A percentile compares a stretch with the other conserved stretches of the same genome.
Evolutionary conservation across 2,797 vertebrate genomes (phyloP).

Genomic region (Melanotaenia boesemani): DNA sequence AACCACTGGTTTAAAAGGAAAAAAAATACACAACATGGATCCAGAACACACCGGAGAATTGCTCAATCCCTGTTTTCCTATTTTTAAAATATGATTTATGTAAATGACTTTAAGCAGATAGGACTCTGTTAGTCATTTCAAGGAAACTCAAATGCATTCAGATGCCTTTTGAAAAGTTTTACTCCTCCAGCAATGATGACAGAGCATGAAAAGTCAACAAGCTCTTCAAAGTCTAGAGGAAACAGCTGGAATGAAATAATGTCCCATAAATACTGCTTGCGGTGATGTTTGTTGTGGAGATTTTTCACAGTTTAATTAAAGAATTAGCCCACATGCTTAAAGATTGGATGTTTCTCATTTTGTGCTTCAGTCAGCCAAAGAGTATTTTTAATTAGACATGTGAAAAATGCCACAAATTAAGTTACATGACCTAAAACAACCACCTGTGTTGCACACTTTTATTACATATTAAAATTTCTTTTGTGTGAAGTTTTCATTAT

Average conservation of each 20-base stretch:
- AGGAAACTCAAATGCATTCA: not conserved
- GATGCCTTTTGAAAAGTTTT: not conserved
- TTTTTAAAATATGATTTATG: not conserved
- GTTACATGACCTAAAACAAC: not conserved
- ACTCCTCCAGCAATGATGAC: not conserved
- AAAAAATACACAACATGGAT: too few species aligned
- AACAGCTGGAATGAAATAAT: not conserved
- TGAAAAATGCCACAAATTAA: not conserved
- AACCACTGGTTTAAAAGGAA: too few species aligned
- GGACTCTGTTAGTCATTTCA: not conserved
- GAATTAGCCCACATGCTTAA: not conserved
- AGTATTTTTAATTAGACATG: not conserved
- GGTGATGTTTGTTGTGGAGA: not conserved
- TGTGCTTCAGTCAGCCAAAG: too few species aligned
- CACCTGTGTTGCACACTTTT: too few species aligned
- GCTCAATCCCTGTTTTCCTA: not conserved
- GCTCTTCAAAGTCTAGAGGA: conserved; percentile 1
- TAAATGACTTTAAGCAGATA: not conserved
- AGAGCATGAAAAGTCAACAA: not conserved
- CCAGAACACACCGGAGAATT: too few species aligned
- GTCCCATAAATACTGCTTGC: not conserved
- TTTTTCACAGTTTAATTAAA: not conserved
- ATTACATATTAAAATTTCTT: not conserved
- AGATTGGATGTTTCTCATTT: not conserved
- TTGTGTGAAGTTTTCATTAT: not conserved